Percentiles rank a stretch among this genome's conserved stretches.
Evolutionary conservation across 2,888 invertebrate species (phyloP).

Genomic region (Drosophila flavopinicola): DNA sequence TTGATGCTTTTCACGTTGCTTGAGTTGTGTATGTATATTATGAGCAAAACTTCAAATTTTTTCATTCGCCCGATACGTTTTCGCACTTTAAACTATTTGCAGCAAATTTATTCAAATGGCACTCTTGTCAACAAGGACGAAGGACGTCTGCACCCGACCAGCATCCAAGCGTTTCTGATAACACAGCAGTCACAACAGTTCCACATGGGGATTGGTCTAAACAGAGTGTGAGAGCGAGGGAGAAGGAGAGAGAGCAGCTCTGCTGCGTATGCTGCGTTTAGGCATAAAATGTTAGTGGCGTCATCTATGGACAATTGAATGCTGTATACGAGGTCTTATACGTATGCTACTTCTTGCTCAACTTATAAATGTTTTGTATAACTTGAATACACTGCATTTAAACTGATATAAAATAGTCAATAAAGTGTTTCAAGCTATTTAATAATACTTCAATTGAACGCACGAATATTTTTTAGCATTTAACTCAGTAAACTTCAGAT

Average conservation of each 20-base stretch:
- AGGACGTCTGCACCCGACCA: constrained; percentile 64
- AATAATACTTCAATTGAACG: too few relatives aligned
- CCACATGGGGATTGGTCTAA: constrained; percentile 19
- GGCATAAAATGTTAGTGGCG: constrained; percentile 44
- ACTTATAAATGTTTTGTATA: constrained; percentile 6
- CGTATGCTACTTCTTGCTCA: neutral
- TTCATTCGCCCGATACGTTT: constrained; percentile 40
- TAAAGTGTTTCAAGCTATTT: too few relatives aligned
- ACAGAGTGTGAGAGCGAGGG: neutral
- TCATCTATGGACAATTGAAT: constrained; percentile 22
- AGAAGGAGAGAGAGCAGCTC: neutral
- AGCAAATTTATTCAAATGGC: constrained; percentile 18
- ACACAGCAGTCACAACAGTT: constrained; percentile 52
- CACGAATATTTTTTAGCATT: neutral
- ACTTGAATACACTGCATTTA: neutral
- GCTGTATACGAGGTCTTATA: neutral
- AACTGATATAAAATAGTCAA: neutral
- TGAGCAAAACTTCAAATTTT: constrained; percentile 37
- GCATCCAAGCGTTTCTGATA: constrained; percentile 76
- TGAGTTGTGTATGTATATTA: constrained; percentile 26
- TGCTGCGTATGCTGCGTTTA: neutral
- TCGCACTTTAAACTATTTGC: constrained; percentile 58
- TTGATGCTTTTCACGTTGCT: constrained; percentile 31
- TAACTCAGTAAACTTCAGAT: neutral
- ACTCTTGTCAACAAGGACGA: constrained; percentile 23